Evolutionary conservation across 2,113 vertebrate species (phyloP).

Genomic region (Gorsachius goisagi): DNA sequence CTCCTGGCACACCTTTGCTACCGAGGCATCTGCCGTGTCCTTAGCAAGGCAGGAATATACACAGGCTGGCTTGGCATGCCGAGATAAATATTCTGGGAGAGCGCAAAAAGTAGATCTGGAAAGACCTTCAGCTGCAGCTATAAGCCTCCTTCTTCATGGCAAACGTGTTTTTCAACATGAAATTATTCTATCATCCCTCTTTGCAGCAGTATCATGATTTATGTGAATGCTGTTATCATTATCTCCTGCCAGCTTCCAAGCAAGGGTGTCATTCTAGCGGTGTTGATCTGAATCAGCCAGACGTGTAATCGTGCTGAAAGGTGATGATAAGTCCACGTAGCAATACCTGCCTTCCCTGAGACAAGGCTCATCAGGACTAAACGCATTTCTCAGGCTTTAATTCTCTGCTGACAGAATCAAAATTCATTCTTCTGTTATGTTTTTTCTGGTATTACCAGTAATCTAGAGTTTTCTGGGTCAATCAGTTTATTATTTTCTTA

Average conservation of each 20-base stretch:
- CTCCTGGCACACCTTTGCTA: not conserved
- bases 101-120: not conserved
- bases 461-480: not conserved
- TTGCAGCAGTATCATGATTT: not conserved
- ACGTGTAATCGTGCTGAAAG: not conserved
- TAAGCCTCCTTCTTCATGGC: not conserved
- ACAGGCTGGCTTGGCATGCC: not conserved
- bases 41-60: not conserved
- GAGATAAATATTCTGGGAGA: not conserved
- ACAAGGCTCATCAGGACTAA: not conserved
- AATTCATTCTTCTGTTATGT: not conserved
- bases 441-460: not conserved
- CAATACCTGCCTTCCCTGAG: not conserved
- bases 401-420: not conserved
- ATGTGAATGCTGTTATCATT: not conserved
- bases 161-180: not conserved
- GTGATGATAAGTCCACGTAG: not conserved
- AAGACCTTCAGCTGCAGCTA: not conserved
- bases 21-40: not conserved
- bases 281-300: slow-evolving; percentile 1
- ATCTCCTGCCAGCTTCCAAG: not conserved
- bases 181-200: not conserved
- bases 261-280: not conserved
- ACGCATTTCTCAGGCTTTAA: not conserved
- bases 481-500: not conserved